Conservation (phyloP, 2,888 invertebrate genomes). For the Trissolcus japonicus region DNA sequence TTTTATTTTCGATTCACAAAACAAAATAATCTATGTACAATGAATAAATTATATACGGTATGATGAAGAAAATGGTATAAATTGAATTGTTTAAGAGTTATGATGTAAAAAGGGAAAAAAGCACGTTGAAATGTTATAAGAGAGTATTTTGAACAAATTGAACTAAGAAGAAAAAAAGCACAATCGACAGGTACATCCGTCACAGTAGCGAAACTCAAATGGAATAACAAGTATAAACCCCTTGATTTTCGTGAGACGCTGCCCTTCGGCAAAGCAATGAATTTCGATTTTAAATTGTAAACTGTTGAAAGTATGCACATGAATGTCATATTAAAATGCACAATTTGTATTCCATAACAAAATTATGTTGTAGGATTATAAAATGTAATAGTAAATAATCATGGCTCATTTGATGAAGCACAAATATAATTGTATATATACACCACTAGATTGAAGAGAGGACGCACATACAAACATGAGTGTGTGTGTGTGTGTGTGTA, state of each 20-base stretch:
- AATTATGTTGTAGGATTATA: too few relatives aligned
- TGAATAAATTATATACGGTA: not conserved
- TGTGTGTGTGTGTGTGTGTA: too few relatives aligned
- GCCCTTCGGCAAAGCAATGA: conserved; percentile 64
- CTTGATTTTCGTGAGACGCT: conserved; percentile 64
- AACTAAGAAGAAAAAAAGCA: conserved; percentile 41
- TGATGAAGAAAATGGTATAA: too few relatives aligned
- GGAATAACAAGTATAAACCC: conserved; percentile 52
- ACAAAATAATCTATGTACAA: not conserved
- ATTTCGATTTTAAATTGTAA: conserved; percentile 66
- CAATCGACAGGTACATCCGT: conserved; percentile 55
- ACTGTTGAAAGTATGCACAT: conserved; percentile 62
- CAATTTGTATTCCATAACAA: too few relatives aligned
- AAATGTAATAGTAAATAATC: too few relatives aligned
- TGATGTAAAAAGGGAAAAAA: conserved; percentile 22
- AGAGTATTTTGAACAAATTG: conserved; percentile 41
- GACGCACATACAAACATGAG: too few relatives aligned
- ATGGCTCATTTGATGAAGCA: too few relatives aligned
- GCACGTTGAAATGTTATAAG: too few relatives aligned
- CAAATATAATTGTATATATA: too few relatives aligned
- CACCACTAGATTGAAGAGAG: too few relatives aligned
- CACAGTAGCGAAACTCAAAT: conserved; percentile 41
- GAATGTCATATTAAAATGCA: not conserved
- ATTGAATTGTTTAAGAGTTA: conserved; percentile 1
- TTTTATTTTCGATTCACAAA: not conserved